phyloP scores from a whole-genome alignment of 2,113 vertebrate genomes.

The Cololabis saira region DNA sequence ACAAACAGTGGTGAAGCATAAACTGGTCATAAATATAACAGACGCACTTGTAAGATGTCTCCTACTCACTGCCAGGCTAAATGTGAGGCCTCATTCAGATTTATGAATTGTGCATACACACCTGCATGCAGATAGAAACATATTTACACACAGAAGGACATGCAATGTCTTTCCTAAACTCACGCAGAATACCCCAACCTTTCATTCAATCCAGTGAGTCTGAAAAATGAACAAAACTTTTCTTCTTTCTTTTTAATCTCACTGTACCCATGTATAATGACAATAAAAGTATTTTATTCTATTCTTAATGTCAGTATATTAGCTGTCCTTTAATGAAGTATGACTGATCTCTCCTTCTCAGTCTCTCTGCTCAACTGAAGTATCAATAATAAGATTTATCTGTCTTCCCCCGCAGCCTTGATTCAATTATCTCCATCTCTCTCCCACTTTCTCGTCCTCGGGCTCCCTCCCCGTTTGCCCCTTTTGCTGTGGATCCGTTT shows the following conservation, averaged over 20 bases:
- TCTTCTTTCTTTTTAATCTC: too few relatives aligned
- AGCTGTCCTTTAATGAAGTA: constrained; percentile 63
- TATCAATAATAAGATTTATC: constrained; percentile 81
- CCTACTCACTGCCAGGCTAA: neutral
- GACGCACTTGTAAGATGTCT: too few relatives aligned
- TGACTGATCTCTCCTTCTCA: constrained; percentile 57
- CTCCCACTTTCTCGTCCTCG: constrained; percentile 56
- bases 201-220: too few relatives aligned
- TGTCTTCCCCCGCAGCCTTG: constrained; percentile 72
- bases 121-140: neutral
- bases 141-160: neutral
- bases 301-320: constrained; percentile 24
- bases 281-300: too few relatives aligned
- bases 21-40: constrained; percentile 46
- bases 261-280: too few relatives aligned
- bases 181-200: neutral
- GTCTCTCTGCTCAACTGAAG: constrained; percentile 64
- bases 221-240: too few relatives aligned
- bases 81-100: too few relatives aligned
- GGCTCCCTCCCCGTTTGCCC: constrained; percentile 59
- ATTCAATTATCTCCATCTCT: constrained; percentile 79
- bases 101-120: too few relatives aligned
- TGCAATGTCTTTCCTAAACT: constrained; percentile 9
- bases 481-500: constrained; percentile 79
- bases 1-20: constrained; percentile 55